Base-by-base conservation (phyloP, 2,797 vertebrate species). In the Dicrostonyx torquatus region DNA sequence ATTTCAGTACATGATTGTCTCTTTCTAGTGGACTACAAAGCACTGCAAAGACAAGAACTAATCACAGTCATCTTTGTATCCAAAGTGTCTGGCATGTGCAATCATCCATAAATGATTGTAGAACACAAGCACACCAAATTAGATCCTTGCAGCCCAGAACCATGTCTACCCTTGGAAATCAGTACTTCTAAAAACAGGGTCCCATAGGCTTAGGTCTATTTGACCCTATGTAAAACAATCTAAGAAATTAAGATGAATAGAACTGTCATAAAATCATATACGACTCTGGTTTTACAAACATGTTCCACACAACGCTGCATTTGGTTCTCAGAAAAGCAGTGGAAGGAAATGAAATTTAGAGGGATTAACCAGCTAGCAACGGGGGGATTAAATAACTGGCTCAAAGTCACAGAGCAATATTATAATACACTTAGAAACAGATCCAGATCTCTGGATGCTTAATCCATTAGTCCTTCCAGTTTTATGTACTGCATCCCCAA, bases 21-120 rank as follows among this genome's bases (percentile, higher is more conserved):
- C 90, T 97, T 97, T 92, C 95, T 94, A 94, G 83, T 89, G 76
- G 76, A 95, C 79, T 94, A 18, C 76, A 94, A 94, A 89, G 48
- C 79, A 83, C 66, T 94, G 91, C 55, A 92, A 97, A 94, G 84
- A 89, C 64, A 94, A 73, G 53, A 31, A 84, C 72, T 87, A 96
- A 94, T 96, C 90, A 85, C 75, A 92, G 88, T 91, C 79, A 96
- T 96, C 80, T 92, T 89, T 93, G 78, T 90, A 79, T 88, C 91
- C 40, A 83, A 66, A 93, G 76, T 92, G 62, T 89, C 94, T 97
- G 91, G 91, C 83, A 92, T 77, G 76, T 84, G 89, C 96, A 97
- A 53, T 55, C 70, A 93, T 94, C 82, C 58, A 12, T 84, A 89
- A 95, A 93, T 96, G 53, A 96, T 66, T 91, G 45, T 90, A 55